Conservation (phyloP, 2,797 vertebrate species). For the Rhynchonycteris naso region DNA sequence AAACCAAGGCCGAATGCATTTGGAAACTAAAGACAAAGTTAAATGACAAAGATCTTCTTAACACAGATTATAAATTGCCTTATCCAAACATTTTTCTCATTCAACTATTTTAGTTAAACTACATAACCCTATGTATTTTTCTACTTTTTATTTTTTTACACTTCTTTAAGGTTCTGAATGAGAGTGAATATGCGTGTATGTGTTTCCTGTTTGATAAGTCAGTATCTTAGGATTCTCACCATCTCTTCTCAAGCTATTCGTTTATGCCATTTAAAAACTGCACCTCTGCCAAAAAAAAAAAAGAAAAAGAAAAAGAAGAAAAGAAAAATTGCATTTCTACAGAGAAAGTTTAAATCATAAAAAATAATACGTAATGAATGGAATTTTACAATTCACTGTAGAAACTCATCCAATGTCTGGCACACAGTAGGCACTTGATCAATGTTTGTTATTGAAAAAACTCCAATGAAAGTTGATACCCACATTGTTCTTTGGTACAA, state of each 20-base stretch:
- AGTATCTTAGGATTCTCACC: not conserved
- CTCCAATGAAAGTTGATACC: not conserved
- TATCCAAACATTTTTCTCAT: not conserved
- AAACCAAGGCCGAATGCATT: not conserved
- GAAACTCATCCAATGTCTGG: not conserved
- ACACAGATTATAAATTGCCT: not conserved
- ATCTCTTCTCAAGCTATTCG: not conserved
- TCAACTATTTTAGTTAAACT: not conserved
- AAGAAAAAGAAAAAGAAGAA: no score
- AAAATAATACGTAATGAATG: not conserved
- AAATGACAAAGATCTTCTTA: not conserved
- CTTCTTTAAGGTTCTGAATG: not conserved
- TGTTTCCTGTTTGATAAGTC: not conserved
- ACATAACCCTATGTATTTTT: not conserved
- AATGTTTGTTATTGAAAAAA: not conserved
- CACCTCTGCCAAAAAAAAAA: not conserved
- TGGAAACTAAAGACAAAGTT: not conserved
- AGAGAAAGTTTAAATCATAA: not conserved
- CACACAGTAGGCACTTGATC: not conserved
- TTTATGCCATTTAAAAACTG: constrained; percentile 22
- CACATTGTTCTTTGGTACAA: not conserved
- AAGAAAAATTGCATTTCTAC: not conserved
- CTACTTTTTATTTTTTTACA: not conserved
- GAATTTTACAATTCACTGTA: not conserved
- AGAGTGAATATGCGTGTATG: no score